Base-by-base conservation (phyloP, 2,113 vertebrate species). In the Thalassarche chlororhynchos region DNA sequence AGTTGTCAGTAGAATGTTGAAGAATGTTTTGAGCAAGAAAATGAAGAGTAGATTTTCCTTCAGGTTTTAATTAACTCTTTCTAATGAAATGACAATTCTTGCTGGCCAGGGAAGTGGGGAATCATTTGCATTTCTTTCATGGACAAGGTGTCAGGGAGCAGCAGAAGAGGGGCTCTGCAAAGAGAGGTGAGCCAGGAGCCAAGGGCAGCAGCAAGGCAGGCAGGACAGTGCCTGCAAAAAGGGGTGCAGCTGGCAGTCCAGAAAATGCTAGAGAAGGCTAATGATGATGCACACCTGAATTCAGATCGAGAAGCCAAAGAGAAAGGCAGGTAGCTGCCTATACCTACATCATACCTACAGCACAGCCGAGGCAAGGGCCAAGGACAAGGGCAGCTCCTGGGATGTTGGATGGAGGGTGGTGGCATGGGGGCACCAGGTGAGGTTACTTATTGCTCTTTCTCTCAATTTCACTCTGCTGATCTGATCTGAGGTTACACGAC, bases 371-470 rank as follows among this genome's bases (percentile, higher is more conserved):
- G 47, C 18, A 36, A 66, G 7, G 24, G 26, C 26, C 14, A 9
- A 38, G 57, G 31, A n/a, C 24, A 29, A 34, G 36, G 16, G n/a
- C 19, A 25, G 23, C 1, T 60, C 31, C 38, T 25, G 29, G 25
- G 52, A 4, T 1, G 1, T 0, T 44, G 9, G 20, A 23, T 14
- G 24, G 44, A 69, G 21, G 3, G 20, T 46, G 15, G 11, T 69
- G 44, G 23, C 12, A 10, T 28, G 5, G 16, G 8, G 7, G 10
- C 5, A n/a, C 18, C 46, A 61, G 34, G 5, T 9, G 14, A 52
- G 24, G 19, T 14, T 57, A 38, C 8, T 25, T 17, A 1, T 6
- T 51, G 18, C 32, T 54, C 26, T 87, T 89, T 74, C 47, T 55
- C n/a, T n/a, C 19, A 61, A 1, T n/a, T 68, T 26, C 34, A 9